These are phyloP conservation scores for Rostratula benghalensis DNA, from an alignment of 2,113 vertebrate genomes.

Conservation along the genomic window DNA sequence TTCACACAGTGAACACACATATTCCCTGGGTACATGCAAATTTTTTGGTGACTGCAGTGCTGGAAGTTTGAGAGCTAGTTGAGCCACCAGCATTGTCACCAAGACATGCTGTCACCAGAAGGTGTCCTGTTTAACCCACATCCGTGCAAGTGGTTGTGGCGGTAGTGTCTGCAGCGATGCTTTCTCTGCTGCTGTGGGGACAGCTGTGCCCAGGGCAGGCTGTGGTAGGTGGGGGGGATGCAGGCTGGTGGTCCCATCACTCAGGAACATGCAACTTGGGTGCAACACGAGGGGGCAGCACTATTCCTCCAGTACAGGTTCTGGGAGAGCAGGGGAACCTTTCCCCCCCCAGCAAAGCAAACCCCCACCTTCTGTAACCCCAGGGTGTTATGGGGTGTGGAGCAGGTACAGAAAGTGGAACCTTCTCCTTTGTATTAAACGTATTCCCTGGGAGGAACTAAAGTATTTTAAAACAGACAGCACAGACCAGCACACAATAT, in stretches of 20 bases:
- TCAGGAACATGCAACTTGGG: neutral
- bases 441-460: neutral
- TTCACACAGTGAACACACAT: too few relatives aligned
- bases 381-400: neutral
- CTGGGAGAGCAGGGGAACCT: neutral
- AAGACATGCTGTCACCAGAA: neutral
- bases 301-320: neutral
- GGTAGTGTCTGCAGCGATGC: neutral
- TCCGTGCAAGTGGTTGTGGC: neutral
- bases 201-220: neutral
- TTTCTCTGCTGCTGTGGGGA: neutral
- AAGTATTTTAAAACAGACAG: neutral
- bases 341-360: neutral
- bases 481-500: neutral
- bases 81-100: neutral
- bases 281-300: neutral
- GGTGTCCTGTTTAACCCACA: neutral
- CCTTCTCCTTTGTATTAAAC: neutral
- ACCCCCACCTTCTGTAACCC: neutral
- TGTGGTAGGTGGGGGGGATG: neutral
- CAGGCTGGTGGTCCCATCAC: neutral
- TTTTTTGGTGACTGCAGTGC: neutral
- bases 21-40: fast-evolving
- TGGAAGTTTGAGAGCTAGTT: neutral
- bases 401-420: neutral